Evolutionary conservation across 2,113 vertebrate species (phyloP).

Genomic region (Hystrix cristata): DNA sequence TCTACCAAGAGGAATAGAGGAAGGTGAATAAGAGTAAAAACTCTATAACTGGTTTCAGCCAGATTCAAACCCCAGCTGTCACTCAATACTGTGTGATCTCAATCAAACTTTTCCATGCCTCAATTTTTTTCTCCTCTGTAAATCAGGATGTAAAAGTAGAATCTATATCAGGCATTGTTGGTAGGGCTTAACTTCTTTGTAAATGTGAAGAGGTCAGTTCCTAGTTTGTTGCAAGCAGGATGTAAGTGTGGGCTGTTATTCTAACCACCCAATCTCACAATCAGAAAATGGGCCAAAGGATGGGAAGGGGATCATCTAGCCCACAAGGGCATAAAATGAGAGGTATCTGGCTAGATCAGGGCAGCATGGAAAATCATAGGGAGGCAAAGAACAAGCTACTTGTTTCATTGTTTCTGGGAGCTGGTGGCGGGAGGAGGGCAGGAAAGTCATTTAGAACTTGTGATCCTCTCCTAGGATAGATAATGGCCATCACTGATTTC

Average conservation of each 20-base stretch:
- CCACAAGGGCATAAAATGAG: background rate
- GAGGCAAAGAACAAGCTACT: background rate
- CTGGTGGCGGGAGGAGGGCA: background rate
- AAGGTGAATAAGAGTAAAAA: background rate
- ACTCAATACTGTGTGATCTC: background rate
- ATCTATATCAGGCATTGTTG: background rate
- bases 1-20: background rate
- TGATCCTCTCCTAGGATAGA: background rate
- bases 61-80: slow-evolving; percentile 21
- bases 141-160: background rate
- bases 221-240: background rate
- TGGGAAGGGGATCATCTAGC: background rate
- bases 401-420: background rate
- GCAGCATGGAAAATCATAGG: background rate
- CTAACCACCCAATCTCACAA: background rate
- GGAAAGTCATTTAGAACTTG: background rate
- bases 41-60: background rate
- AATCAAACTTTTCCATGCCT: background rate
- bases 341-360: background rate
- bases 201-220: background rate
- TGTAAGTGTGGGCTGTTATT: background rate
- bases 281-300: background rate
- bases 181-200: background rate
- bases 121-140: background rate
- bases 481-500: background rate